A percentile compares a stretch with the other conserved stretches of the same genome.
phyloP scores from a whole-genome alignment of 2,888 invertebrate genomes.

The Drosophila aldrichi region DNA sequence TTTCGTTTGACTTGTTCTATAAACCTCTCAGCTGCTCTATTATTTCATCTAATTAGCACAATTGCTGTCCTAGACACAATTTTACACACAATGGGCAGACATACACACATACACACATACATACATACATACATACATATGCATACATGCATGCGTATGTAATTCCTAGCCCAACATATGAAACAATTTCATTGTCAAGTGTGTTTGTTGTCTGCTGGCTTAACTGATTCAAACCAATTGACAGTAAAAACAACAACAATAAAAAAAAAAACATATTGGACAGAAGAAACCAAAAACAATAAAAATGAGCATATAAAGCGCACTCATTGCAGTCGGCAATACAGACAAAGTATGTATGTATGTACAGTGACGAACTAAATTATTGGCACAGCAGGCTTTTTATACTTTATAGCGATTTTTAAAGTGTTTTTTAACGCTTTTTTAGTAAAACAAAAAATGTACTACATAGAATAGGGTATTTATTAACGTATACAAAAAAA shows the following conservation, averaged over 20 bases:
- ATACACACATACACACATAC: neutral
- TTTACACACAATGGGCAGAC: conserved; percentile 14
- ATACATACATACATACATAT: neutral
- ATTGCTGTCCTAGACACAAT: conserved; percentile 47
- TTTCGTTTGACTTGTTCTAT: conserved; percentile 1
- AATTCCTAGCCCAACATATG: conserved; percentile 31
- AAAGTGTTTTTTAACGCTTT: too few relatives aligned
- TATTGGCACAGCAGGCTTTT: too few relatives aligned
- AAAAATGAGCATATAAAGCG: conserved; percentile 49
- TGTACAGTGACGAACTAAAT: too few relatives aligned
- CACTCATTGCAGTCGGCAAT: conserved; percentile 57
- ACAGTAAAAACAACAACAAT: conserved; percentile 17
- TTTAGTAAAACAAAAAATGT: too few relatives aligned
- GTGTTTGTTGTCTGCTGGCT: conserved; percentile 14
- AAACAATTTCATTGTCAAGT: conserved; percentile 53
- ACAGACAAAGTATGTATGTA: neutral
- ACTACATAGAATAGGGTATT: too few relatives aligned
- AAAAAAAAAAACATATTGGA: conserved; percentile 3
- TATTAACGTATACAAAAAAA: too few relatives aligned
- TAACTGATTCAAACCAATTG: conserved; percentile 59
- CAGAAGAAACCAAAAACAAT: conserved; percentile 3
- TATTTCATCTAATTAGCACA: conserved; percentile 54
- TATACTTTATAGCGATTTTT: too few relatives aligned
- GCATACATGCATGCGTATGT: neutral
- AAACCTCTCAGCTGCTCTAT: conserved; percentile 21